These are phyloP conservation scores for Apogon hyalosoma DNA, from an alignment of 2,797 vertebrate species.

Conservation along the genomic window DNA sequence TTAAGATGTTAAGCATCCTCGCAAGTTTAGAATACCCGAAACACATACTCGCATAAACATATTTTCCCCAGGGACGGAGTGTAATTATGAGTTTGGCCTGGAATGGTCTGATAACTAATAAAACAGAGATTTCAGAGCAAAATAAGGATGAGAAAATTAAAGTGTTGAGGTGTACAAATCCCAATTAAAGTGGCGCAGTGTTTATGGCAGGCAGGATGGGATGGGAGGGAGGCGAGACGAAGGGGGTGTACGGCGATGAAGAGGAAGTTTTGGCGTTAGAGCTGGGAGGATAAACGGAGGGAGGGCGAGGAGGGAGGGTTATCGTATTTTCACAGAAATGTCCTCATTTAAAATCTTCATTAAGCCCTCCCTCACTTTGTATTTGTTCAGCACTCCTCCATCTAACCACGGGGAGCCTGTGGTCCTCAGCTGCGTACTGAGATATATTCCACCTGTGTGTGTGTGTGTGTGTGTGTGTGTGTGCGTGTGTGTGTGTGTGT, in stretches of 20 bases:
- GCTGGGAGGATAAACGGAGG: conserved; percentile 17
- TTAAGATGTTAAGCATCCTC: background rate
- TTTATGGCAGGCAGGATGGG: conserved; percentile 58
- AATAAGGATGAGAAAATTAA: conserved; percentile 65
- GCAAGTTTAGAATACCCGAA: conserved; percentile 23
- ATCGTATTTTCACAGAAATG: conserved; percentile 73
- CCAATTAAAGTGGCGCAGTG: conserved; percentile 66
- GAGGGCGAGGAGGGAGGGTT: conserved; percentile 51
- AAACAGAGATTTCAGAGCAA: conserved; percentile 60
- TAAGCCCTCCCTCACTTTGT: conserved; percentile 56
- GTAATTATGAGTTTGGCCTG: conserved; percentile 70
- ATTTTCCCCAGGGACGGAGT: conserved; percentile 35
- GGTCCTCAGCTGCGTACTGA: conserved; percentile 43
- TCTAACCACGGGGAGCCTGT: conserved; percentile 50
- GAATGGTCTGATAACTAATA: conserved; percentile 71
- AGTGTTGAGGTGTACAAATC: conserved; percentile 63
- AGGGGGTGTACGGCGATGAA: conserved; percentile 14
- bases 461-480: conserved; percentile 31
- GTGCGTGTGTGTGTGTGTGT: conserved; percentile 23
- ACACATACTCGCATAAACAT: background rate
- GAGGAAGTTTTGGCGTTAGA: conserved; percentile 54
- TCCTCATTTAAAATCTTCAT: conserved; percentile 74
- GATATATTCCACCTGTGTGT: conserved; percentile 33
- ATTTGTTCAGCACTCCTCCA: conserved; percentile 58
- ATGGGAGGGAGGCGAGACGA: background rate